Conservation (phyloP, 2,797 vertebrate genomes). For the Sebastes melanostomus region DNA sequence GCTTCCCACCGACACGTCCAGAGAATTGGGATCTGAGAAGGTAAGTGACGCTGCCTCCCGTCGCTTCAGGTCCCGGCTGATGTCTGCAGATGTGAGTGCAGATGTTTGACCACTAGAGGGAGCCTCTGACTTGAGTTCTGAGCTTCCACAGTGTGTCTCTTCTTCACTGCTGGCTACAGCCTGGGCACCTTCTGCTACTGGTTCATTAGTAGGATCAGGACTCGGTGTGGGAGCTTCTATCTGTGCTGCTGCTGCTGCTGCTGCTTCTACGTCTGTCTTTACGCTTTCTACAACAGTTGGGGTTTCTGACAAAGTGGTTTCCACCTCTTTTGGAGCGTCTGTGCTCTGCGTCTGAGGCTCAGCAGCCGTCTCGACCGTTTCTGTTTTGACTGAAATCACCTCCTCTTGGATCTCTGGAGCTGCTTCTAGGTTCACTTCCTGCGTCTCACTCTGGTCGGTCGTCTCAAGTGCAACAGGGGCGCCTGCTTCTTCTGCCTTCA, state of each 20-base stretch:
- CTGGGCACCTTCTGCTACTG: background rate
- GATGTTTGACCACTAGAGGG: slow-evolving; percentile 47
- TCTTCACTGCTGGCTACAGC: background rate
- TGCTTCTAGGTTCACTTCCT: background rate
- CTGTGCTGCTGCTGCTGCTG: background rate
- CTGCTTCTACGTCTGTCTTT: background rate
- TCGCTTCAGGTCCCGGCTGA: background rate
- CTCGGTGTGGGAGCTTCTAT: background rate
- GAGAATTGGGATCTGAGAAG: slow-evolving; percentile 23
- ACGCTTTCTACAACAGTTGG: background rate
- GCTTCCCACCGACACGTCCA: slow-evolving; percentile 22
- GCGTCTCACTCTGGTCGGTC: background rate
- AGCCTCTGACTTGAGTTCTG: background rate
- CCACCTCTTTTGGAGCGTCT: background rate
- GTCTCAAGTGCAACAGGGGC: background rate
- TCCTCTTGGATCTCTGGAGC: slow-evolving; percentile 3
- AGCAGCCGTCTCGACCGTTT: background rate
- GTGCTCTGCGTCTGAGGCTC: background rate
- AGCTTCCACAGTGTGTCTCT: background rate
- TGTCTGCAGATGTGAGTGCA: background rate
- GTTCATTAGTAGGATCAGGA: background rate
- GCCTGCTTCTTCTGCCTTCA: background rate
- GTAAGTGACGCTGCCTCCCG: background rate
- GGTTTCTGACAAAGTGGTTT: background rate
- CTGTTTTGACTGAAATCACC: background rate